phyloP scores from a whole-genome alignment of 2,888 invertebrate genomes.

The Taenaris catops region DNA sequence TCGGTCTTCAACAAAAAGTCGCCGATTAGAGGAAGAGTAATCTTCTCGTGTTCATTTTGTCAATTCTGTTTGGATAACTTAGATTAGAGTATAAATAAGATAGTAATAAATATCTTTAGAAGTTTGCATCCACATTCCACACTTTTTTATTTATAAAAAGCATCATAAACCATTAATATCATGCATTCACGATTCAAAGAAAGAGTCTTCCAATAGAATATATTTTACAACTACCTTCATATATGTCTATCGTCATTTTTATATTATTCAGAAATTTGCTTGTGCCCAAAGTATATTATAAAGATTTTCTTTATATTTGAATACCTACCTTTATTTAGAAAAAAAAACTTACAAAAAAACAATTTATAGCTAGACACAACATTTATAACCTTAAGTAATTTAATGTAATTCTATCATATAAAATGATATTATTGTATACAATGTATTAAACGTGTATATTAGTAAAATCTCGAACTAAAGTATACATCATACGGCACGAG shows the following conservation, averaged over 20 bases:
- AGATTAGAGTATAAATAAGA: constrained; percentile 21
- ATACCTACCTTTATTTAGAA: no score
- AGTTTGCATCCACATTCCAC: constrained; percentile 48
- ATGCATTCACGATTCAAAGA: constrained; percentile 48
- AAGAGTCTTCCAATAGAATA: constrained; percentile 75
- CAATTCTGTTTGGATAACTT: constrained; percentile 35
- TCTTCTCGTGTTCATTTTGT: constrained; percentile 49
- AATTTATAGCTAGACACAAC: no score
- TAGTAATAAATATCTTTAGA: constrained; percentile 30
- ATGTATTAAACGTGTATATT: no score
- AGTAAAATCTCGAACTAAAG: background rate
- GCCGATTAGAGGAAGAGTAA: constrained; percentile 26
- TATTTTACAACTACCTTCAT: constrained; percentile 35
- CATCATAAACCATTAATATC: constrained; percentile 30
- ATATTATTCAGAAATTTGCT: constrained; percentile 1
- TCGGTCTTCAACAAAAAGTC: no score
- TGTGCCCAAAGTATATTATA: no score
- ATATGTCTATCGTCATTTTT: constrained; percentile 12
- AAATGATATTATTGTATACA: no score
- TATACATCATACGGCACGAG: constrained; percentile 12
- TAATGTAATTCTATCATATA: no score
- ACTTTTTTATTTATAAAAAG: constrained; percentile 21
- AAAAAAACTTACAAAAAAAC: no score
- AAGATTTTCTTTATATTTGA: no score
- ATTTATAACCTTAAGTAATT: no score